phyloP scores from a whole-genome alignment of 2,888 invertebrate genomes.

The Thecophora atra region DNA sequence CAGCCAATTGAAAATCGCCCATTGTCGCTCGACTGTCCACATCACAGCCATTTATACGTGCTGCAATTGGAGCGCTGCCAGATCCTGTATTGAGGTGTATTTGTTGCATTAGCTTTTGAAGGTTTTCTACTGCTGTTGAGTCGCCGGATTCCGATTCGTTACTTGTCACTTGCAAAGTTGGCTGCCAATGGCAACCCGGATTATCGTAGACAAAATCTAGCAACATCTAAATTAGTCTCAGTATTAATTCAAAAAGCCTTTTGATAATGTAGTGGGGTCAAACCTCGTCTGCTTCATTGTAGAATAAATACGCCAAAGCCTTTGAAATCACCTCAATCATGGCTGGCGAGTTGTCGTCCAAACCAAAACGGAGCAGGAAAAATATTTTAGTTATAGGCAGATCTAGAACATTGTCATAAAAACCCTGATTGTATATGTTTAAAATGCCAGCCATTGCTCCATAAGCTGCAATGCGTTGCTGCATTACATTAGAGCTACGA shows the following conservation, averaged over 20 bases:
- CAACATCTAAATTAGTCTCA: constrained; percentile 64
- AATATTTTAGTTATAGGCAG: constrained; percentile 81
- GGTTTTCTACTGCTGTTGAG: constrained; percentile 67
- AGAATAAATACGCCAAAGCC: constrained; percentile 79
- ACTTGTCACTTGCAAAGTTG: constrained; percentile 66
- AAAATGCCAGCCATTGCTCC: constrained; percentile 82
- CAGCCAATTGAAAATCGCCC: constrained; percentile 87
- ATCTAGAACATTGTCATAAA: constrained; percentile 79
- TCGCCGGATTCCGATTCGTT: constrained; percentile 49
- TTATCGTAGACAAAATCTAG: constrained; percentile 76
- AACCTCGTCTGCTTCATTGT: constrained; percentile 81
- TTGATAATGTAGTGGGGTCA: neutral
- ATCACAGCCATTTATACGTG: constrained; percentile 59
- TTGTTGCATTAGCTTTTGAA: constrained; percentile 69
- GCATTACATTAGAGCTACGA: constrained; percentile 75
- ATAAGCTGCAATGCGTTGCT: constrained; percentile 85
- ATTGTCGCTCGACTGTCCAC: constrained; percentile 72
- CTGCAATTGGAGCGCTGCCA: constrained; percentile 54
- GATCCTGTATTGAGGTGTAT: constrained; percentile 47
- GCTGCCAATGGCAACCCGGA: constrained; percentile 73
- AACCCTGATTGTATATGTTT: constrained; percentile 77
- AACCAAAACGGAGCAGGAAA: constrained; percentile 82
- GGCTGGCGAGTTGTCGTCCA: constrained; percentile 83
- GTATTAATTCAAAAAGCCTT: neutral
- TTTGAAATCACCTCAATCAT: constrained; percentile 80